phyloP scores from a whole-genome alignment of 1,140 invertebrate species.

The Euura lappo region DNA sequence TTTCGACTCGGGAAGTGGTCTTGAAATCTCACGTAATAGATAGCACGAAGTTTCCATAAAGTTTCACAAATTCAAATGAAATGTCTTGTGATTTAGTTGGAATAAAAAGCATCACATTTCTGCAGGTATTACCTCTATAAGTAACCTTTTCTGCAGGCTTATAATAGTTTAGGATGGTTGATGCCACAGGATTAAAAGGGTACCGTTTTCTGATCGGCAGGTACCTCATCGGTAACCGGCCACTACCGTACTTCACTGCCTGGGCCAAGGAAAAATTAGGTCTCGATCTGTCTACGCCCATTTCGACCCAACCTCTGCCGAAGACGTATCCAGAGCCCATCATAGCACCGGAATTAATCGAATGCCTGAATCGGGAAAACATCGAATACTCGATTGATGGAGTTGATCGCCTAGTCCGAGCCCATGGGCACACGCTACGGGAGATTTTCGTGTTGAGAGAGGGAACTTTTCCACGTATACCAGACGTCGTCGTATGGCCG shows the following conservation, averaged over 20 bases:
- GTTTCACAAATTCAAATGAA: too few species aligned
- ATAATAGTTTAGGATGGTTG: too few species aligned
- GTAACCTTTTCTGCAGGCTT: too few species aligned
- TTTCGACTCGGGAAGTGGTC: too few species aligned
- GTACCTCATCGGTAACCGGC: constrained; percentile 81
- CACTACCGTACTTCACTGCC: constrained; percentile 79
- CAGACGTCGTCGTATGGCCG: constrained; percentile 95
- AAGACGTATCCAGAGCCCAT: constrained; percentile 64
- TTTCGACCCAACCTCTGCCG: constrained; percentile 57
- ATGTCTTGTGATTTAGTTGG: too few species aligned
- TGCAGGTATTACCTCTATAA: too few species aligned
- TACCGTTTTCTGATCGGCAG: constrained; percentile 57
- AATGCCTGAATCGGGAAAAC: constrained; percentile 65
- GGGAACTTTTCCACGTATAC: constrained; percentile 81
- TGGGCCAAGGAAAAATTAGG: constrained; percentile 83
- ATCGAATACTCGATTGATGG: constrained; percentile 80
- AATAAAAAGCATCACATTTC: too few species aligned
- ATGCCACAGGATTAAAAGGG: background rate
- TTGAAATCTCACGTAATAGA: too few species aligned
- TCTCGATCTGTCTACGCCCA: constrained; percentile 61
- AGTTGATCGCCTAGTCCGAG: constrained; percentile 84
- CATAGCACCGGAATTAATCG: constrained; percentile 65
- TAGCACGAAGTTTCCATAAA: too few species aligned
- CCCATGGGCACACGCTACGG: constrained; percentile 94
- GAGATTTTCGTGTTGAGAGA: constrained; percentile 83